These are phyloP conservation scores for Drosophila nigricruria DNA, from an alignment of 2,888 invertebrate genomes.

Conservation along the genomic window DNA sequence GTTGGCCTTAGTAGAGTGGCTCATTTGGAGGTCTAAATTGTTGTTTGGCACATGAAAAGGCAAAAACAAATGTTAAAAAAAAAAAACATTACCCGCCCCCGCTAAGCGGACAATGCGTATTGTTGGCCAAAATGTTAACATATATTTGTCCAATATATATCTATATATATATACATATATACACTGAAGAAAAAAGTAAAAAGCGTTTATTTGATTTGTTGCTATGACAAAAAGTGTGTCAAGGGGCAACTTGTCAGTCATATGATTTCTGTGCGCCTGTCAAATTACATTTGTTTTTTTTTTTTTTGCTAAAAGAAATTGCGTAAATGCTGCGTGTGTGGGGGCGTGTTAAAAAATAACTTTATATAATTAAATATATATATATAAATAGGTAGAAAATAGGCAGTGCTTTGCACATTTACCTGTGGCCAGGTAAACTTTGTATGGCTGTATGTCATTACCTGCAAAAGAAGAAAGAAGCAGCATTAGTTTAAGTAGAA, in stretches of 20 bases:
- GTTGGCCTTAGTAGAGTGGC: slow-evolving; percentile 2
- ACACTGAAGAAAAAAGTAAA: slow-evolving; percentile 36
- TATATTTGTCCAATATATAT: background rate
- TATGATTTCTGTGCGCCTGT: slow-evolving; percentile 68
- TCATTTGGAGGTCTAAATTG: slow-evolving; percentile 4
- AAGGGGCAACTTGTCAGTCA: slow-evolving; percentile 81
- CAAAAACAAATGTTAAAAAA: slow-evolving; percentile 18
- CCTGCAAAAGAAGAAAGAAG: slow-evolving; percentile 58
- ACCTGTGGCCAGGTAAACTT: slow-evolving; percentile 45
- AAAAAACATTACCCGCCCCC: slow-evolving; percentile 6
- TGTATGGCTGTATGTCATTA: slow-evolving; percentile 47
- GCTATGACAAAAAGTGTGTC: slow-evolving; percentile 79
- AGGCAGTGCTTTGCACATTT: slow-evolving; percentile 26
- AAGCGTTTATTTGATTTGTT: slow-evolving; percentile 66
- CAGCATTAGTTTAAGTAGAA: slow-evolving; percentile 21
- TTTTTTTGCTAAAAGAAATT: slow-evolving; percentile 65
- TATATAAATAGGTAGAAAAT: background rate
- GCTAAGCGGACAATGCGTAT: slow-evolving; percentile 37
- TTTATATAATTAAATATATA: background rate
- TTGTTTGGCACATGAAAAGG: slow-evolving; percentile 1
- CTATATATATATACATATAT: background rate
- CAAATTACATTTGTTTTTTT: slow-evolving; percentile 54
- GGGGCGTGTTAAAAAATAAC: slow-evolving; percentile 24
- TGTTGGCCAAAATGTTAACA: slow-evolving; percentile 40
- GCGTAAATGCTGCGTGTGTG: slow-evolving; percentile 58